A percentile compares a stretch with the other conserved stretches of the same genome.
These are phyloP conservation scores for Drosophila quinaria DNA, from an alignment of 2,888 invertebrate species.

Conservation along the genomic window DNA sequence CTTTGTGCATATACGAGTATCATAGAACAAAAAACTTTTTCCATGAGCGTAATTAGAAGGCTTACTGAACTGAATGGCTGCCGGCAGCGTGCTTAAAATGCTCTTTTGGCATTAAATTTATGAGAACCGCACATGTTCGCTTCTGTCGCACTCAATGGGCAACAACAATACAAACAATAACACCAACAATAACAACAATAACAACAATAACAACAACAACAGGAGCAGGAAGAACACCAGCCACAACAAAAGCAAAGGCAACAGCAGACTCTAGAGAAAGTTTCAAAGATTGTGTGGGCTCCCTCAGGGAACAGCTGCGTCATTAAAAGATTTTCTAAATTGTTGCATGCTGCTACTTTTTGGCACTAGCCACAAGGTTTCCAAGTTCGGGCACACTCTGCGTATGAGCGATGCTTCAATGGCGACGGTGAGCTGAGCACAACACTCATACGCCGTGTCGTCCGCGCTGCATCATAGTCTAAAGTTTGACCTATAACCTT, in stretches of 20 bases:
- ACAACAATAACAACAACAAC: background rate
- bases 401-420: conserved; percentile 28
- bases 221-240: conserved; percentile 16
- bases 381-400: conserved; percentile 16
- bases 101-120: conserved; percentile 78
- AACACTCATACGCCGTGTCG: conserved; percentile 49
- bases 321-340: conserved; percentile 74
- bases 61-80: conserved; percentile 53
- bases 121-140: conserved; percentile 77
- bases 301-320: conserved; percentile 71
- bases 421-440: conserved; percentile 51
- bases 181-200: conserved; percentile 25
- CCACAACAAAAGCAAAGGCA: conserved; percentile 37
- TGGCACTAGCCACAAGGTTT: conserved; percentile 55
- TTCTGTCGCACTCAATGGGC: conserved; percentile 49
- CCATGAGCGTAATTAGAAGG: conserved; percentile 75
- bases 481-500: conserved; percentile 34
- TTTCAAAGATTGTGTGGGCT: conserved; percentile 65
- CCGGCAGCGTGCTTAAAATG: conserved; percentile 70
- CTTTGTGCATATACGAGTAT: conserved; percentile 22
- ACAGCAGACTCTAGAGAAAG: conserved; percentile 57
- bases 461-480: conserved; percentile 3
- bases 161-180: conserved; percentile 16
- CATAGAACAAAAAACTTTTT: conserved; percentile 54
- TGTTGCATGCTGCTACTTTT: conserved; percentile 62